Evolutionary conservation across 2,888 invertebrate species (phyloP), one percentile per base, ranked within the genome.

Genomic region (Cyclophora punctaria): DNA sequence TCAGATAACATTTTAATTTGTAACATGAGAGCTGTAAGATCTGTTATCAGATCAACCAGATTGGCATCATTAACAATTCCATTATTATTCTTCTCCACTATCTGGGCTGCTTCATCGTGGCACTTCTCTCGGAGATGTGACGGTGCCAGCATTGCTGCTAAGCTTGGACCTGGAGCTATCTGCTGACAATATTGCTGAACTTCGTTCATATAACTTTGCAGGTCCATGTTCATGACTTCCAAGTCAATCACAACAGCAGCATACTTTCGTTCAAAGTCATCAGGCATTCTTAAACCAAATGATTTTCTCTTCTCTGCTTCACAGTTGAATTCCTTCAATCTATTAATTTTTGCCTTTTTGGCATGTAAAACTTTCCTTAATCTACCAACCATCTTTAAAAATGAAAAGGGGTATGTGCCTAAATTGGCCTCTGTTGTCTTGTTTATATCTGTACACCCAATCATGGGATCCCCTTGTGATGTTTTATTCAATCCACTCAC

Each of bases 221-320:
- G 90, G 73, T 97, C 96, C 63, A 92, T 91, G 80, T 98, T 98
- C 84, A 98, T 92, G 69, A 93, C 94, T 71, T 98, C 98, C 64
- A 98, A 90, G 59, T 97, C 96, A 49, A 98, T 92, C 3, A 98
- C 93, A 62, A 92, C 91, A 57, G 93, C 91, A 7, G 98, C 98
- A 87, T 98, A 98, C 69, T 93, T 93, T 63, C 94, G 92, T 77
- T 98, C 96, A 78, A 98, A 98, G 71, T 98, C 97, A 56, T 95
- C 93, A 3, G 94, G 92, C 67, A 96, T 91, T 55, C 91, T 91
- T 68, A 94, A 92, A 37, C 94, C 94, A 74, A 94, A 94, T 0
- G 95, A 95, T 79, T 93, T 92, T 74, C 93, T 91, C 78, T 95
- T 94, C 73, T 98, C 98, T 0, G 96, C 97, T 77, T 96, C 95